Percentiles rank a stretch among this genome's conserved stretches.
phyloP scores from a whole-genome alignment of 2,113 vertebrate genomes.

The Sapayoa aenigma region DNA sequence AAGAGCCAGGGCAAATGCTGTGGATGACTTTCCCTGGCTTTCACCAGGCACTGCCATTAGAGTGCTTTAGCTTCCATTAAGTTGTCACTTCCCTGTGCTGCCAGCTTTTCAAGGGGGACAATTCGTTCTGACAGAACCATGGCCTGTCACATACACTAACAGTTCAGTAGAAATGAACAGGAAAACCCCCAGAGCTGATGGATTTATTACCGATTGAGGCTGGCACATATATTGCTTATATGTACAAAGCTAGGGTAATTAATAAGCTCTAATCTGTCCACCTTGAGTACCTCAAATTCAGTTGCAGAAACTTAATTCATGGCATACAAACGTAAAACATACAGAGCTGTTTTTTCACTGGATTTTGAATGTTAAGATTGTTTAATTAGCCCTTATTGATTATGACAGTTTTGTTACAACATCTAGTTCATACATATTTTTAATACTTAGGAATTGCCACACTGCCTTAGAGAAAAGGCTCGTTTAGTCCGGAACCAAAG shows the following conservation, averaged over 20 bases:
- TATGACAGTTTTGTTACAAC: neutral
- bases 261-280: slow-evolving; percentile 63
- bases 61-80: slow-evolving; percentile 76
- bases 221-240: slow-evolving; percentile 62
- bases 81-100: slow-evolving; percentile 75
- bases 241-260: slow-evolving; percentile 41
- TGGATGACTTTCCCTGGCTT: slow-evolving; percentile 34
- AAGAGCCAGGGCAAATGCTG: slow-evolving; percentile 56
- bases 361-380: neutral
- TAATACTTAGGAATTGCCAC: neutral
- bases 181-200: slow-evolving; percentile 70
- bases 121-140: slow-evolving; percentile 76
- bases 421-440: neutral
- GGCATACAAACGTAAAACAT: neutral
- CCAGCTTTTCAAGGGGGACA: slow-evolving; percentile 57
- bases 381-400: neutral
- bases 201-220: slow-evolving; percentile 68
- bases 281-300: neutral
- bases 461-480: neutral
- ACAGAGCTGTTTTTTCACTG: neutral
- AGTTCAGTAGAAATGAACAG: slow-evolving; percentile 63
- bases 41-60: slow-evolving; percentile 69
- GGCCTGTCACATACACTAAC: slow-evolving; percentile 72
- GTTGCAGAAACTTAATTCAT: neutral
- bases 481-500: neutral